Base-by-base conservation (phyloP, 2,113 vertebrate species). In the Glareola pratincola region DNA sequence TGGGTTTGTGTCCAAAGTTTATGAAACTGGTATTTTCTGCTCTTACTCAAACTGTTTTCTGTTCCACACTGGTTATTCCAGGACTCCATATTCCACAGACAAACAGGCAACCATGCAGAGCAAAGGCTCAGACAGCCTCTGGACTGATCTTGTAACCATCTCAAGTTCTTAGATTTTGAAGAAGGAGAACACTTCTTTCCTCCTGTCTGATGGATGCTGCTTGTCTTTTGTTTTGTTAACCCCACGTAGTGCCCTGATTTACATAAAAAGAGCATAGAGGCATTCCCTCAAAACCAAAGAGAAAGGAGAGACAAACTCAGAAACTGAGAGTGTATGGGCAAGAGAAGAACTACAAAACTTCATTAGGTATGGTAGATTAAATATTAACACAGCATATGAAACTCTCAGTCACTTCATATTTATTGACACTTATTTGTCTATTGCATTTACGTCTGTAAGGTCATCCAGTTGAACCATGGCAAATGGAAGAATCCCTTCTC, bases 261-360 rank as follows among this genome's bases (percentile, higher is more conserved):
- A 86, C 26, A 24, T 24, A 62, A 14, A 53, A 8, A 80, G 5
- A 60, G 11, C 22, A n/a, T 1, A 82, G 51, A 60, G n/a, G 32
- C 34, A 81, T 75, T 74, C 10, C 27, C 36, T 10, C 13, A 37
- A 80, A 77, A 69, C 16, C 37, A 60, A 53, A 86, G 30, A 54
- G 32, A 72, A 91, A 74, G 30, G 17, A 47, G 32, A 76, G 12
- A 59, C 24, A 8, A 34, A 53, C 41, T 76, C 41, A 67, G 67
- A 85, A 91, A 50, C 15, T 10, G 23, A 34, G 20, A 51, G 16
- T 12, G 4, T 66, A 75, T 48, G 74, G 41, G 60, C 36, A 92
- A 63, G 74, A 92, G 12, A 92, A 77, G 32, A 96, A 90, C 79
- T 93, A 94, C n/a, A 94, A 81, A 94, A 90, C 80, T 93, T 82